These are phyloP conservation scores for Heliconius charithonia DNA, from an alignment of 2,888 invertebrate species.

Conservation along the genomic window DNA sequence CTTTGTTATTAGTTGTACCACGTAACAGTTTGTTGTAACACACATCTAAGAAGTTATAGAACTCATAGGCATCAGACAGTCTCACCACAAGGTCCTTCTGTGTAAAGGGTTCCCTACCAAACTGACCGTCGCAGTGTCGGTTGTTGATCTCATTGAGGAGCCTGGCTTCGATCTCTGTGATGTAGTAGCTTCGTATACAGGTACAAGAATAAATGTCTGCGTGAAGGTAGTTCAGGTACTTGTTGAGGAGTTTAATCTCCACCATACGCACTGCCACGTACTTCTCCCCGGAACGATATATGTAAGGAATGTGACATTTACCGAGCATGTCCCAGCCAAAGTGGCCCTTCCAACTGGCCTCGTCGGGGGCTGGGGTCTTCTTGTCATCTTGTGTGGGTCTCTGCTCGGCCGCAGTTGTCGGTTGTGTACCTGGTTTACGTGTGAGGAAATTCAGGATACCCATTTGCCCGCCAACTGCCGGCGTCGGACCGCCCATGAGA, in stretches of 20 bases:
- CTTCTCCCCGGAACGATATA: constrained; percentile 91
- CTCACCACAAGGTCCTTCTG: constrained; percentile 95
- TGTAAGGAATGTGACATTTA: constrained; percentile 93
- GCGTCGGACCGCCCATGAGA: constrained; percentile 64
- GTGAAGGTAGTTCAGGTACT: constrained; percentile 94
- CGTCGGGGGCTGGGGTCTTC: constrained; percentile 84
- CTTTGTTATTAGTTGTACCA: constrained; percentile 87
- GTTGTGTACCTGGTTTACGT: constrained; percentile 67
- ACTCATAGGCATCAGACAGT: constrained; percentile 93
- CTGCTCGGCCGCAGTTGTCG: constrained; percentile 58
- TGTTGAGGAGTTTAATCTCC: constrained; percentile 94
- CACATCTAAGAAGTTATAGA: constrained; percentile 94
- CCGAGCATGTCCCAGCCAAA: constrained; percentile 97
- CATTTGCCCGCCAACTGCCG: constrained; percentile 76
- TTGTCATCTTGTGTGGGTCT: constrained; percentile 69
- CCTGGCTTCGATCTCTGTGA: constrained; percentile 94
- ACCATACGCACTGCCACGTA: constrained; percentile 98
- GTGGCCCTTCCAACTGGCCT: constrained; percentile 90
- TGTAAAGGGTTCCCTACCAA: constrained; percentile 94
- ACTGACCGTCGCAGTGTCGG: constrained; percentile 95
- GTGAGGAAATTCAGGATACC: constrained; percentile 86
- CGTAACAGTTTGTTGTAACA: constrained; percentile 93
- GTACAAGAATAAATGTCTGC: constrained; percentile 96
- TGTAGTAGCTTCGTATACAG: constrained; percentile 95
- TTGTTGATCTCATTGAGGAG: constrained; percentile 96